Conservation (phyloP, 2,888 invertebrate genomes). For the Volucella bombylans region DNA sequence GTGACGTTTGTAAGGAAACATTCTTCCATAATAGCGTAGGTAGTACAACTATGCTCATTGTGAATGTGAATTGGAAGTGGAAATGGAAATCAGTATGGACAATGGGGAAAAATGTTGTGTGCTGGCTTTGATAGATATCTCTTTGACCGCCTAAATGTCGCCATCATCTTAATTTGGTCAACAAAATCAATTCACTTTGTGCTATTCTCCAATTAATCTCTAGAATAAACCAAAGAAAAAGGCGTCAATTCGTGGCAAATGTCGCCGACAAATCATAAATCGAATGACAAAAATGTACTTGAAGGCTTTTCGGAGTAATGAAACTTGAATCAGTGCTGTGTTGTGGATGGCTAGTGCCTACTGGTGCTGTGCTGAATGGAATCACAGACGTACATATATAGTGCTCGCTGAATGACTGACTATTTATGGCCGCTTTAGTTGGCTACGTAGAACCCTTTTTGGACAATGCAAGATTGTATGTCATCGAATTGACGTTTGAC, state of each 20-base stretch:
- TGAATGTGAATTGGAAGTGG: too few species aligned
- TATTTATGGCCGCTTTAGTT: conserved; percentile 26
- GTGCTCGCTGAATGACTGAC: background rate
- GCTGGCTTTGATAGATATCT: conserved; percentile 50
- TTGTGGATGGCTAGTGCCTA: background rate
- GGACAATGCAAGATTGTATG: conserved; percentile 35
- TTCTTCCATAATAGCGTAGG: conserved; percentile 34
- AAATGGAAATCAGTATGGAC: conserved; percentile 10
- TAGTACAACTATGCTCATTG: background rate
- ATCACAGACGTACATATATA: background rate
- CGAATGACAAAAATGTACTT: conserved; percentile 59
- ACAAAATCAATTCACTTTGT: conserved; percentile 63
- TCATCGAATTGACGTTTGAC: conserved; percentile 27
- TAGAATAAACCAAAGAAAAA: conserved; percentile 44
- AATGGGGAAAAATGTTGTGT: conserved; percentile 14
- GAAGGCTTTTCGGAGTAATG: conserved; percentile 40
- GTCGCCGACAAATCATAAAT: conserved; percentile 69
- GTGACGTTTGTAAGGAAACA: conserved; percentile 53
- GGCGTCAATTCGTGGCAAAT: conserved; percentile 54
- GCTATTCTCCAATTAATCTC: conserved; percentile 69
- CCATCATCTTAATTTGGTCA: conserved; percentile 71
- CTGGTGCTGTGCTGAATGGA: conserved; percentile 13
- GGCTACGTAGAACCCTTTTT: conserved; percentile 19
- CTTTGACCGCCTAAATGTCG: conserved; percentile 65
- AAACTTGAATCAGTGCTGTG: conserved; percentile 9